A percentile compares a stretch with the other conserved stretches of the same genome.
phyloP scores from a whole-genome alignment of 2,888 invertebrate species.

The Zaprionus lineosus region DNA sequence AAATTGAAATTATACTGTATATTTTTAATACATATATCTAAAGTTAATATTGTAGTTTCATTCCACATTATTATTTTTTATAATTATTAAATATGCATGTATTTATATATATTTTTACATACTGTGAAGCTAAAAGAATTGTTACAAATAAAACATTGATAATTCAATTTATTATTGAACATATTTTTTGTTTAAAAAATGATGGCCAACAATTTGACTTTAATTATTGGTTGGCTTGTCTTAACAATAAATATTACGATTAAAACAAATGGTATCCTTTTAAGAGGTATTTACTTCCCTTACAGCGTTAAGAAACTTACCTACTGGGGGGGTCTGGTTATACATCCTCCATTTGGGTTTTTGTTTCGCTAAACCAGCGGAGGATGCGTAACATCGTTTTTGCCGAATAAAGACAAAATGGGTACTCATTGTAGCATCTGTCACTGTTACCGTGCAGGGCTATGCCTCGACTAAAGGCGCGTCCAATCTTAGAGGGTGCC shows the following conservation, averaged over 20 bases:
- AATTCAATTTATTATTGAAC: background rate
- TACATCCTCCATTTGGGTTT: slow-evolving; percentile 25
- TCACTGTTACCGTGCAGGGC: slow-evolving; percentile 66
- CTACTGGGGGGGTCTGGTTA: too few species aligned
- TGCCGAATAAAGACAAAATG: slow-evolving; percentile 82
- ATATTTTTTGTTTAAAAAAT: too few species aligned
- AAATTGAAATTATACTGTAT: too few species aligned
- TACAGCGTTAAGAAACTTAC: too few species aligned
- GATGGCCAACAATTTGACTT: too few species aligned
- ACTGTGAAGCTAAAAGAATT: slow-evolving; percentile 47
- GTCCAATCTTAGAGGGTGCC: slow-evolving; percentile 79
- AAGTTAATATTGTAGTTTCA: slow-evolving; percentile 20
- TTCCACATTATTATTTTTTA: slow-evolving; percentile 32
- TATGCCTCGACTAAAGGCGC: slow-evolving; percentile 80
- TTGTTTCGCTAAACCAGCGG: slow-evolving; percentile 77
- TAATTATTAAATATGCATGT: slow-evolving; percentile 10
- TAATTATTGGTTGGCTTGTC: too few species aligned
- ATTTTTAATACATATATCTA: background rate
- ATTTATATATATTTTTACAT: slow-evolving; percentile 63
- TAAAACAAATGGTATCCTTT: too few species aligned
- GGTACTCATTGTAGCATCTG: slow-evolving; percentile 80
- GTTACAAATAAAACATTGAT: slow-evolving; percentile 56
- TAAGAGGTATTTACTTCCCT: slow-evolving; percentile 4
- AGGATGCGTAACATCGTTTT: slow-evolving; percentile 81
- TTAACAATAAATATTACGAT: too few species aligned